Evolutionary conservation across 2,113 vertebrate species (phyloP), one percentile per base, ranked within the genome.

Genomic region (Alethe diademata): DNA sequence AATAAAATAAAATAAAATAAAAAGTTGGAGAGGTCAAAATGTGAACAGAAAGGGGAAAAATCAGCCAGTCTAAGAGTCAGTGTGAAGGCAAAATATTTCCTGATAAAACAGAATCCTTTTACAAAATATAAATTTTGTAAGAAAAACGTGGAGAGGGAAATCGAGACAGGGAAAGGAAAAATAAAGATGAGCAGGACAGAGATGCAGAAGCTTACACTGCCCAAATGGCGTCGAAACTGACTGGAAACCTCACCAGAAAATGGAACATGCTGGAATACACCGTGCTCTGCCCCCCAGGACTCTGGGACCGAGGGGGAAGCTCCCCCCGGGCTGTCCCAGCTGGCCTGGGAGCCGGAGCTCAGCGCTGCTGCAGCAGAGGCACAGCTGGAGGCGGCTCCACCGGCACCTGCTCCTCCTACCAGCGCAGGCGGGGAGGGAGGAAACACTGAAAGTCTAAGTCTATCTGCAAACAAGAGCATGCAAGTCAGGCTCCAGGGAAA

Each of bases 91-190:
- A 98, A 98, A 91, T 67, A 94, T 56, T 91, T 96, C 96, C 96
- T 97, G 94, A 96, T 95, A 95, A 95, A 97, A 98, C 97, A 98
- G 97, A 98, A 97, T 71, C 96, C 94, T 97, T 97, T 97, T 98
- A 98, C 96, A 98, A 98, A 98, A 98, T 97, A 97, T 90, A 98
- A 97, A 93, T 97, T 89, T 95, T 96, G 91, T 98, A 97, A 71
- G 95, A 97, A 98, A 98, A 93, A 96, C 36, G 17, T 76, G 93
- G 95, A 31, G 25, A 89, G 60, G 88, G 92, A 94, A 88, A 90
- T 74, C 88, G 95, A 97, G 82, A 96, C 45, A 72, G 65, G 70
- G 81, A 94, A 95, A 87, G 61, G 91, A 73, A 79, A 95, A 86
- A 43, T 45, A 47, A 87, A 88, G 93, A 61, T 89, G 16, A 93